Evolutionary conservation across 2,888 invertebrate genomes (phyloP), one percentile per base, ranked within the genome.

Genomic region (Melanostoma mellinum): DNA sequence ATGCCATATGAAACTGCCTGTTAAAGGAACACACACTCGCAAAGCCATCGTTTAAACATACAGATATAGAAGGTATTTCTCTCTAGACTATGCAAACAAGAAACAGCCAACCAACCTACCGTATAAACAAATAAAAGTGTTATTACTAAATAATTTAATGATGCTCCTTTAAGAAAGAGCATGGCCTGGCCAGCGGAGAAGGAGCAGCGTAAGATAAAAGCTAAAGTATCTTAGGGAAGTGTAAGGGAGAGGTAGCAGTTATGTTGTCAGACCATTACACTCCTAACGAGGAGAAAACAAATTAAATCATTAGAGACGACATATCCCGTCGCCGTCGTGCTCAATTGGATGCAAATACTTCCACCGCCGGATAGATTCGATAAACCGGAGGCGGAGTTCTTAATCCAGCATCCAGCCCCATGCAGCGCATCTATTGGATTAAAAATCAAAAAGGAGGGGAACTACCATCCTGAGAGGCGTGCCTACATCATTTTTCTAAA

Each of bases 1-100:
- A 90, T 90, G 89, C 88, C 88, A 89, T 90, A 90, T 89, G 90
- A 90, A 90, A 90, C 90, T 90, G 90, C 88, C 89, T 90, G 90
- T 90, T 88, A 89, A 89, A 89, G 88, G 89, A 88, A 88, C 87
- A 88, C 88, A 88, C 56, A 9, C 67, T 63, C 48, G 35, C 33
- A 42, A 38, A 63, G 32, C 44, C 32, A 44, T 65, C 56, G 44
- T 36, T 58, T 46, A 44, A 75, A 69, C 52, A 80, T 71, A 79
- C 48, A 76, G 20, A 6, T 44, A 20, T 20, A 20, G 20, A 1
- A 1, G 20, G 20, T 50, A 35, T 65, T 42, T 58, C 73, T 69
- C 79, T 46, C 73, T 78, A 55, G 53, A 30, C 61, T 61, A 72
- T 48, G 42, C 68, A 68, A 72, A 48, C 67, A 77, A 72, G 69